phyloP scores from a whole-genome alignment of 2,888 invertebrate genomes.

The Drosophila neonasuta region DNA sequence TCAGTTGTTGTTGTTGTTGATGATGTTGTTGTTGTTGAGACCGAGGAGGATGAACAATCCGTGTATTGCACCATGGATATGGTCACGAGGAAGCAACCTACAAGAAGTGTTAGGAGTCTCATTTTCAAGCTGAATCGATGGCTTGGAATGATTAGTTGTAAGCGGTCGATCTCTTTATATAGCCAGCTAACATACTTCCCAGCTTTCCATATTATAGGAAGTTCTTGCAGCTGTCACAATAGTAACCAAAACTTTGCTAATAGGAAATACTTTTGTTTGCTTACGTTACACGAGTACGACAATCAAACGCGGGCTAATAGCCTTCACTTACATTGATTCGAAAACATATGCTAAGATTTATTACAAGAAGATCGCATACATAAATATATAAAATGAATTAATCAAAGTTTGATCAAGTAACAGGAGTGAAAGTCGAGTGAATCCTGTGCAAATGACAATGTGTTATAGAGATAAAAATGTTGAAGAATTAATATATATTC shows the following conservation, averaged over 20 bases:
- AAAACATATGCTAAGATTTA: too few relatives aligned
- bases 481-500: too few relatives aligned
- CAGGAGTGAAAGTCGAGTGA: too few relatives aligned
- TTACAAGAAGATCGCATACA: too few relatives aligned
- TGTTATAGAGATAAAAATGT: too few relatives aligned
- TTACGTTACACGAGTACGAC: too few relatives aligned
- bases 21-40: not conserved
- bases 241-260: not conserved
- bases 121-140: constrained; percentile 5
- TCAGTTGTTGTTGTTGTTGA: not conserved
- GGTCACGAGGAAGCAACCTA: constrained; percentile 12
- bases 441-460: too few relatives aligned
- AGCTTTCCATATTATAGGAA: too few relatives aligned
- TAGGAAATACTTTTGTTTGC: constrained; percentile 1
- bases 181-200: not conserved
- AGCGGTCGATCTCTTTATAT: not conserved
- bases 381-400: too few relatives aligned
- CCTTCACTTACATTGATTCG: too few relatives aligned
- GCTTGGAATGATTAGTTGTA: constrained; percentile 4
- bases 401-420: too few relatives aligned
- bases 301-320: too few relatives aligned
- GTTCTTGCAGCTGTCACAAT: constrained; percentile 15
- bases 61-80: constrained; percentile 1
- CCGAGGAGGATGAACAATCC: constrained; percentile 9
- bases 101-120: constrained; percentile 10